phyloP scores from a whole-genome alignment of 2,797 vertebrate genomes.

The Enteromius afrohamiltoni region DNA sequence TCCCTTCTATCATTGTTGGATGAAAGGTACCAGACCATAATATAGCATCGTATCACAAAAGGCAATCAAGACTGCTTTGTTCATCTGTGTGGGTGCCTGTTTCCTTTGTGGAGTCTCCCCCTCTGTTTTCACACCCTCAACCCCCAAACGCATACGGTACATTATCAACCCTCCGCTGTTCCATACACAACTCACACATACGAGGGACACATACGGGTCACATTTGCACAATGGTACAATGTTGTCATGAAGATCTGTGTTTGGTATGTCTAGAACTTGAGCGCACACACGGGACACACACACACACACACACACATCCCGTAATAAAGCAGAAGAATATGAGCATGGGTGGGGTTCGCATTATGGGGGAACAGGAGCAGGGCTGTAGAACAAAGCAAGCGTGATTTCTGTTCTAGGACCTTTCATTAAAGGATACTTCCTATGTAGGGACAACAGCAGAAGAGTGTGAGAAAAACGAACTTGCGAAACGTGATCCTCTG shows the following conservation, averaged over 20 bases:
- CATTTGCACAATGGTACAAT: constrained; percentile 2
- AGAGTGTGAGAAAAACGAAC: constrained; percentile 13
- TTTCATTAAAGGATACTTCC: constrained; percentile 67
- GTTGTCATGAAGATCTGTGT: constrained; percentile 1
- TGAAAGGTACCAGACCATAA: constrained; percentile 36
- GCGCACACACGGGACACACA: constrained; percentile 56
- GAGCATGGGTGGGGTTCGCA: constrained; percentile 73
- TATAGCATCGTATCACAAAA: constrained; percentile 4
- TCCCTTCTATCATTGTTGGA: constrained; percentile 8
- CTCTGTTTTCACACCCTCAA: constrained; percentile 31
- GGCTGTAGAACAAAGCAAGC: constrained; percentile 66
- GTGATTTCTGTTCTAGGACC: constrained; percentile 65
- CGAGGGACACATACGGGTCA: background rate
- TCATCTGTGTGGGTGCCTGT: constrained; percentile 25
- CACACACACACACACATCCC: constrained; percentile 50
- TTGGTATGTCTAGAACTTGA: constrained; percentile 25
- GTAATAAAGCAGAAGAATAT: constrained; percentile 64
- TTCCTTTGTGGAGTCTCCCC: constrained; percentile 43
- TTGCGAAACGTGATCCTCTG: constrained; percentile 38
- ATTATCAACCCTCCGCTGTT: background rate
- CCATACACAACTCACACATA: background rate
- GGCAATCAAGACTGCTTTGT: constrained; percentile 32
- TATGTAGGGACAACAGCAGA: constrained; percentile 22
- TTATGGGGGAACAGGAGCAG: constrained; percentile 69
- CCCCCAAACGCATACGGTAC: background rate